These are phyloP conservation scores for Pedetes capensis DNA, from an alignment of 2,113 vertebrate species.

Conservation along the genomic window DNA sequence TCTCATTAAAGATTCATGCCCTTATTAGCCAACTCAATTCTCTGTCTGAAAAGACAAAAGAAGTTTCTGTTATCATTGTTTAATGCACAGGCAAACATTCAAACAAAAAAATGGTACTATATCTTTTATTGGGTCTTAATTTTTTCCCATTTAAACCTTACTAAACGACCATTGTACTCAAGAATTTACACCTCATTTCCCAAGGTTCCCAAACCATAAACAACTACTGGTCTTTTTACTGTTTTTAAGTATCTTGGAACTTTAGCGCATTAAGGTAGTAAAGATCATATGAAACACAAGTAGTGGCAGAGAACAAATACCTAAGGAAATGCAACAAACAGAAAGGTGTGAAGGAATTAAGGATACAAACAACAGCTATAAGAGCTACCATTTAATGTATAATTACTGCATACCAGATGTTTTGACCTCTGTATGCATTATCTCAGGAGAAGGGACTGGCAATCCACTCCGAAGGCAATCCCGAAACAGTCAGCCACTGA, in stretches of 20 bases:
- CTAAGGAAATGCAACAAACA: neutral
- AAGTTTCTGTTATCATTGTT: neutral
- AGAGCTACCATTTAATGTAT: neutral
- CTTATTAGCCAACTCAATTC: neutral
- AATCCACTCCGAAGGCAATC: too few species aligned
- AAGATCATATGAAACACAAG: neutral
- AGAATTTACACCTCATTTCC: neutral
- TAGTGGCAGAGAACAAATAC: neutral
- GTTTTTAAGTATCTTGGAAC: neutral
- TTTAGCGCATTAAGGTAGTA: neutral
- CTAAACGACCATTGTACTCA: neutral
- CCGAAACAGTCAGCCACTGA: too few species aligned
- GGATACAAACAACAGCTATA: neutral
- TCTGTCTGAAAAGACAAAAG: neutral
- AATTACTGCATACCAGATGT: neutral
- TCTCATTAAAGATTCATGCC: neutral
- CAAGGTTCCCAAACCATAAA: neutral
- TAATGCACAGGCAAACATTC: neutral
- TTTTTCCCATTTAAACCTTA: neutral
- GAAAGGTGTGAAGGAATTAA: neutral
- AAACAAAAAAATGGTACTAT: neutral
- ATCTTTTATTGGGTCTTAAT: neutral
- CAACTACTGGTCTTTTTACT: neutral
- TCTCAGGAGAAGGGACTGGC: too few species aligned
- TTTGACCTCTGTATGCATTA: neutral